Conservation (phyloP, 2,797 vertebrate genomes). For the Danio albolineatus region DNA sequence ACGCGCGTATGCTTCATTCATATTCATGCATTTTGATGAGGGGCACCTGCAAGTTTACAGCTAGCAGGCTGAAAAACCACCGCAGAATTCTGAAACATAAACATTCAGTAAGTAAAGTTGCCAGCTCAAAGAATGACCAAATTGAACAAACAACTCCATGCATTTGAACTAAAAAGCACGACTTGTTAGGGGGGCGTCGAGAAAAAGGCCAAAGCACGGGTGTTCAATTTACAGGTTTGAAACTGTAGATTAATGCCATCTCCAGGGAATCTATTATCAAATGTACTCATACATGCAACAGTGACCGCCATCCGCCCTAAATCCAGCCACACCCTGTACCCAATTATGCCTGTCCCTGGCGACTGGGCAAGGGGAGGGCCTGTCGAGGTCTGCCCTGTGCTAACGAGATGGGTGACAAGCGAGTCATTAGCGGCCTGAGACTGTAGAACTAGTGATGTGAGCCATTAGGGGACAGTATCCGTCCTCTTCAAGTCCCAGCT, state of each 20-base stretch:
- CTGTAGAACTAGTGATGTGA: slow-evolving; percentile 62
- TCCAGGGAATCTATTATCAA: slow-evolving; percentile 80
- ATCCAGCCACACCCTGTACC: slow-evolving; percentile 81
- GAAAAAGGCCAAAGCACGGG: slow-evolving; percentile 56
- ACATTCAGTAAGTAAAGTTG: slow-evolving; percentile 1
- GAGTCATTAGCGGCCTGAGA: slow-evolving; percentile 75
- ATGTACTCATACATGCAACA: slow-evolving; percentile 78
- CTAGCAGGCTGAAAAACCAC: slow-evolving; percentile 14
- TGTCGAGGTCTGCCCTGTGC: slow-evolving; percentile 58
- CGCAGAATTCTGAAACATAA: slow-evolving; percentile 1
- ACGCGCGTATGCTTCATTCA: slow-evolving; percentile 31
- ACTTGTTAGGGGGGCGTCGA: slow-evolving; percentile 3
- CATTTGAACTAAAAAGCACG: slow-evolving; percentile 25
- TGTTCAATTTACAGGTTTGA: slow-evolving; percentile 79
- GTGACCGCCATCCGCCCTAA: slow-evolving; percentile 79
- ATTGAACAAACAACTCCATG: slow-evolving; percentile 49
- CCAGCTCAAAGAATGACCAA: slow-evolving; percentile 2
- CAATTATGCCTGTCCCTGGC: slow-evolving; percentile 84
- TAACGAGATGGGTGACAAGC: slow-evolving; percentile 66
- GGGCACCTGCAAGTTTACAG: not conserved
- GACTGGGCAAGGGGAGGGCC: slow-evolving; percentile 72
- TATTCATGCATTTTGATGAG: slow-evolving; percentile 43
- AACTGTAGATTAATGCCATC: slow-evolving; percentile 83
- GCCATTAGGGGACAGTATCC: slow-evolving; percentile 72
- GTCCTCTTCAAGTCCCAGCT: slow-evolving; percentile 76